A percentile compares a stretch with the other conserved stretches of the same genome.
phyloP scores from a whole-genome alignment of 2,113 vertebrate species.

The Raja brachyura region DNA sequence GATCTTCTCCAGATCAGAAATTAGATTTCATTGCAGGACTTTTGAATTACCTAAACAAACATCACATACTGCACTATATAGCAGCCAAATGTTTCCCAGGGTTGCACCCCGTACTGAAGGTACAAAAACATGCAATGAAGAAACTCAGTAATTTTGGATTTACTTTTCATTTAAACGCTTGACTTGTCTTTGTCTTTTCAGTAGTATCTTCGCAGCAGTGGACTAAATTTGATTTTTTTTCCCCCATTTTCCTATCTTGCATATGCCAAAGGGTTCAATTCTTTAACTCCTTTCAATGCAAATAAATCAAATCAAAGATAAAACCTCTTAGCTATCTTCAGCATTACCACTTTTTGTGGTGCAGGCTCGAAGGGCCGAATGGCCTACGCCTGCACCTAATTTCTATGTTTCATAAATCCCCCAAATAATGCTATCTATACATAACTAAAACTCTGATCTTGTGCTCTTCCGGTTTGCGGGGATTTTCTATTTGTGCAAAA shows the following conservation, averaged over 20 bases:
- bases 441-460: no score
- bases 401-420: no score
- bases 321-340: no score
- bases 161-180: not conserved
- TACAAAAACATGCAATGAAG: not conserved
- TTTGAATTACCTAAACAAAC: not conserved
- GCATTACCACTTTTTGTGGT: no score
- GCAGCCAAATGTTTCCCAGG: not conserved
- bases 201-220: not conserved
- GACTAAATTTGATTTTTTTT: not conserved
- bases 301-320: no score
- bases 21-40: not conserved
- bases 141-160: not conserved
- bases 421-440: no score
- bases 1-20: not conserved
- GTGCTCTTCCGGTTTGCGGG: no score
- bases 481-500: no score
- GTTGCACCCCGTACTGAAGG: not conserved
- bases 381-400: no score
- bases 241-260: not conserved
- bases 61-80: no score
- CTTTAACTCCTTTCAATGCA: not conserved
- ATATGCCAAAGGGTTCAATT: not conserved
- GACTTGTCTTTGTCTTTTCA: not conserved
- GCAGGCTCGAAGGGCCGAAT: no score